Base-by-base conservation (phyloP, 37 sponge, comb jelly and placozoan species). In the Beroe forskalii region DNA sequence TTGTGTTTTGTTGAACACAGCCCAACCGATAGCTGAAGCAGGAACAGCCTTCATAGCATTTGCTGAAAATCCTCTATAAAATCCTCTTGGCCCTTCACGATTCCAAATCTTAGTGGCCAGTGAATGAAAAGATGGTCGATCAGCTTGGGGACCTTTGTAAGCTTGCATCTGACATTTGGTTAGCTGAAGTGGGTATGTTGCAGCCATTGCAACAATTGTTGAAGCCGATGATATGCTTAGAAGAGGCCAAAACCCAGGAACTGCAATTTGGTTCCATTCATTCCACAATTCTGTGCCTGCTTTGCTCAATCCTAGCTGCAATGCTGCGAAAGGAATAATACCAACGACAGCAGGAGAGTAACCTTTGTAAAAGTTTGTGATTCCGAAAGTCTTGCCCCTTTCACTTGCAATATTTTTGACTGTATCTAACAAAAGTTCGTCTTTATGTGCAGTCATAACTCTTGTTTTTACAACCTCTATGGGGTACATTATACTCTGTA, bases 1-100 rank as follows among this genome's bases (percentile, higher is more conserved):
- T 43, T 80, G 86, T 38, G 55, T 80, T 25, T 80, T 80, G 30
- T 22, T 44, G 30, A 80, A 80, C 4, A 25, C 48, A 80, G 86
- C 86, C 86, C 86, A 80, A 3, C 86, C 86, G 42, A 80, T 44
- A 48, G 86, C 28, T 42, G 86, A 80, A 1, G 86, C 86, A n/a
- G 86, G 86, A 4, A 80, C 48, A 9, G 86, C 86, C 27, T 80
- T 80, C 55, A 80, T 32, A 1, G 86, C 86, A 80, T 80, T 80
- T 0, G 86, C 86, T 1, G 55, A 41, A 27, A 80, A 80, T 1
- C 86, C 86, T 1, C 86, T 43, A 43, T 80, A 80, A 27, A 80
- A 80, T 0, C 86, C 86, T 48, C 27, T 80, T n/a, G 20, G 40
- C 42, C 86, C 86, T 33, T 43, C 40, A 12, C 42, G 14, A 6